These are phyloP conservation scores for Pedicia rivosa DNA, from an alignment of 2,888 invertebrate species.

Conservation along the genomic window DNA sequence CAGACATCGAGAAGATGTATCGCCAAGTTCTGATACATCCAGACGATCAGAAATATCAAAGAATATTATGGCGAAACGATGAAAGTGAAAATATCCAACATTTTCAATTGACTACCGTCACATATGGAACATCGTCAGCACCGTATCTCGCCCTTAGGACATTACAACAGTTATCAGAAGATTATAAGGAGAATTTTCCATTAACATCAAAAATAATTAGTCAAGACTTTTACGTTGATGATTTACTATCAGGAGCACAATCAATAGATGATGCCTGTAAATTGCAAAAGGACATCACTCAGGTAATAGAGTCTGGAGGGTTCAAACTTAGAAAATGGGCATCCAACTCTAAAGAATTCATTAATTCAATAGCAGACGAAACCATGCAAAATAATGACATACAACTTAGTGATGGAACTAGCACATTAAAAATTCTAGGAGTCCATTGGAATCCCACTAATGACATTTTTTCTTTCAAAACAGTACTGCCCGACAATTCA, in stretches of 20 bases:
- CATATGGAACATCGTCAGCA: conserved; percentile 7
- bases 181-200: conserved; percentile 7
- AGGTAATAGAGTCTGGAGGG: no score
- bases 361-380: neutral
- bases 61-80: conserved; percentile 8
- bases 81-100: neutral
- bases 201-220: conserved; percentile 8
- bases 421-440: no score
- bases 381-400: no score
- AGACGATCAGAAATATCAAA: no score
- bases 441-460: no score
- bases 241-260: no score
- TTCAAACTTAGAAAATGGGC: no score
- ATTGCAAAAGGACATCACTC: no score
- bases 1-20: conserved; percentile 10
- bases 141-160: conserved; percentile 10
- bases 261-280: no score
- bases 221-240: conserved; percentile 13
- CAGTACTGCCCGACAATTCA: conserved; percentile 3
- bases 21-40: no score
- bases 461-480: conserved; percentile 7
- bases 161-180: conserved; percentile 6
- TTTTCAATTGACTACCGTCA: conserved; percentile 7
- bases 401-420: no score
- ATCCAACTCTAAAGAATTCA: conserved; percentile 5